Percentiles rank a stretch among this genome's conserved stretches.
phyloP scores from a whole-genome alignment of 2,888 invertebrate genomes.

The Drosophila paracracens region DNA sequence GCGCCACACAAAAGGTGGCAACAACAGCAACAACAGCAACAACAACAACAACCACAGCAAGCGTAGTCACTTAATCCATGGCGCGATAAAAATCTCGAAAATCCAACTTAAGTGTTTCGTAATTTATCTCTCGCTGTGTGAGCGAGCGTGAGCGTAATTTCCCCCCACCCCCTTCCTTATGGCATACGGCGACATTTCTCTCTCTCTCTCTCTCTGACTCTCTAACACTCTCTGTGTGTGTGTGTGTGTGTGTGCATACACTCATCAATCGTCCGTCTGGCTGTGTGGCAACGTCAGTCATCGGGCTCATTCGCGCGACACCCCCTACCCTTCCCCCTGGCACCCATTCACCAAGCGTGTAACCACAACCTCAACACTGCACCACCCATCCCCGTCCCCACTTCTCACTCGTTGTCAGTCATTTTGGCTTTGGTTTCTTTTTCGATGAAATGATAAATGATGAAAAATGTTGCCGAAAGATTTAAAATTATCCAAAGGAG shows the following conservation, averaged over 20 bases:
- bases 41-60: slow-evolving; percentile 16
- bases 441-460: slow-evolving; percentile 85
- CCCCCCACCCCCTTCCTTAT: neutral
- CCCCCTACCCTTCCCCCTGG: neutral
- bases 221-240: neutral
- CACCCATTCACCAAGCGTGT: slow-evolving; percentile 20
- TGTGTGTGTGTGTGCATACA: slow-evolving; percentile 1
- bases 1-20: slow-evolving; percentile 49
- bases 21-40: slow-evolving; percentile 31
- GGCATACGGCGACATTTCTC: slow-evolving; percentile 63
- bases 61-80: slow-evolving; percentile 80
- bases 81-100: slow-evolving; percentile 84
- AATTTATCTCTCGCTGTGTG: slow-evolving; percentile 82
- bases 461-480: slow-evolving; percentile 84
- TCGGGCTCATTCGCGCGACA: slow-evolving; percentile 43
- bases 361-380: slow-evolving; percentile 63
- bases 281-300: slow-evolving; percentile 53
- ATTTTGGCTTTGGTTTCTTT: slow-evolving; percentile 53
- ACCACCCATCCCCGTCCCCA: slow-evolving; percentile 8
- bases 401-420: slow-evolving; percentile 80
- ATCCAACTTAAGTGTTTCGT: slow-evolving; percentile 84
- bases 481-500: slow-evolving; percentile 82
- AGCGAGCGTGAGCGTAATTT: slow-evolving; percentile 31
- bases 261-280: slow-evolving; percentile 49
- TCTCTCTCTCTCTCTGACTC: slow-evolving; percentile 1